These are phyloP conservation scores for Carlito syrichta DNA, from an alignment of 2,113 vertebrate species.

Conservation along the genomic window DNA sequence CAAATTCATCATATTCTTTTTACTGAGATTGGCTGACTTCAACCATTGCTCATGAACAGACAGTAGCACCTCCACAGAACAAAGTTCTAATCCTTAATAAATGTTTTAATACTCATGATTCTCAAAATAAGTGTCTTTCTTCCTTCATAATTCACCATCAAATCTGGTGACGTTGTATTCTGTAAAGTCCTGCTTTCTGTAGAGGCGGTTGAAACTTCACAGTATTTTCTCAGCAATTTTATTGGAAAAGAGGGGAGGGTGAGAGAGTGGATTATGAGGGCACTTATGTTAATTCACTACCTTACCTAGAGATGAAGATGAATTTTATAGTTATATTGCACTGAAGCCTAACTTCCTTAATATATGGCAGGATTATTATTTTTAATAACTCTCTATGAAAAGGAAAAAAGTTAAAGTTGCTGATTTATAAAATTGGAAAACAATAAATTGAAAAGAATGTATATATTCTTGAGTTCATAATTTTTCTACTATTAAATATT, in stretches of 20 bases:
- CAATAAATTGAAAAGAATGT: background rate
- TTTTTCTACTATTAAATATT: background rate
- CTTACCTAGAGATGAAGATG: constrained; percentile 42
- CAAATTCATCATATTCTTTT: background rate
- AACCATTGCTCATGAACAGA: background rate
- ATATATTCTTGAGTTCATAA: background rate
- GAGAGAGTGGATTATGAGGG: constrained; percentile 18
- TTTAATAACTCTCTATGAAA: constrained; percentile 31
- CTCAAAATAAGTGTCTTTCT: constrained; percentile 34
- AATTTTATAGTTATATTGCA: constrained; percentile 20
- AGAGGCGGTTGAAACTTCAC: background rate
- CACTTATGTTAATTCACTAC: constrained; percentile 48
- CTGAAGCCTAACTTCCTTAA: constrained; percentile 23
- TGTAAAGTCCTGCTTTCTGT: background rate
- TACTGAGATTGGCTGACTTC: background rate
- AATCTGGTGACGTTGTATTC: background rate
- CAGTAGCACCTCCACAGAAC: background rate
- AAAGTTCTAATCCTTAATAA: background rate
- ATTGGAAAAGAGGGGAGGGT: background rate
- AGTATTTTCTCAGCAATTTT: constrained; percentile 40
- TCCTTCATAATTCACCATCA: background rate
- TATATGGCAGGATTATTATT: constrained; percentile 23
- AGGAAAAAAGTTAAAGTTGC: background rate
- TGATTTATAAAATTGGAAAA: constrained; percentile 13
- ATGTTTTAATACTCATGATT: constrained; percentile 12